These are phyloP conservation scores for Dryomyza anilis DNA, from an alignment of 2,888 invertebrate genomes.

Conservation along the genomic window DNA sequence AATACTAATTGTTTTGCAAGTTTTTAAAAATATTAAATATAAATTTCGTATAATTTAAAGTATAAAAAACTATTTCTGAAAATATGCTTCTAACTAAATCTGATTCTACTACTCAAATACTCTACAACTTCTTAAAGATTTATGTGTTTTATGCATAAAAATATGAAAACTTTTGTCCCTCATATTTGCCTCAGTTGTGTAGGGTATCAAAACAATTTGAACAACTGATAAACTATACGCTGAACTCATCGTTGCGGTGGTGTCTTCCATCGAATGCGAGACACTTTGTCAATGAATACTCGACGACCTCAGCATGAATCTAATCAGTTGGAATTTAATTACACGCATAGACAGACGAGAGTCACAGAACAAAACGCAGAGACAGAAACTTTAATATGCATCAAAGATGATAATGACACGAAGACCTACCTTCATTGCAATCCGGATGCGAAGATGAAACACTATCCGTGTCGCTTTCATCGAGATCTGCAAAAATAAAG, in stretches of 20 bases:
- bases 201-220: no score
- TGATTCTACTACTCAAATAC: no score
- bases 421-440: conserved; percentile 51
- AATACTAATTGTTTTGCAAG: no score
- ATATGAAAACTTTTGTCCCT: no score
- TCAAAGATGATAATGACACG: background rate
- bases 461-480: conserved; percentile 61
- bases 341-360: conserved; percentile 4
- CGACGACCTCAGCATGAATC: conserved; percentile 3
- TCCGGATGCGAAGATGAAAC: conserved; percentile 52
- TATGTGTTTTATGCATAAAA: no score
- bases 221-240: background rate
- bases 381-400: background rate
- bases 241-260: background rate
- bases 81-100: no score
- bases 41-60: no score
- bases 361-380: no score
- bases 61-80: no score
- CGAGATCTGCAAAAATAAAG: conserved; percentile 43
- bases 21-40: no score
- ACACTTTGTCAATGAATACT: conserved; percentile 2
- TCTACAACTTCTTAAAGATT: no score
- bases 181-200: no score
- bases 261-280: background rate
- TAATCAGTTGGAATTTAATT: conserved; percentile 11